Evolutionary conservation across 2,888 invertebrate species (phyloP).

Genomic region (Oxytorus armatus): DNA sequence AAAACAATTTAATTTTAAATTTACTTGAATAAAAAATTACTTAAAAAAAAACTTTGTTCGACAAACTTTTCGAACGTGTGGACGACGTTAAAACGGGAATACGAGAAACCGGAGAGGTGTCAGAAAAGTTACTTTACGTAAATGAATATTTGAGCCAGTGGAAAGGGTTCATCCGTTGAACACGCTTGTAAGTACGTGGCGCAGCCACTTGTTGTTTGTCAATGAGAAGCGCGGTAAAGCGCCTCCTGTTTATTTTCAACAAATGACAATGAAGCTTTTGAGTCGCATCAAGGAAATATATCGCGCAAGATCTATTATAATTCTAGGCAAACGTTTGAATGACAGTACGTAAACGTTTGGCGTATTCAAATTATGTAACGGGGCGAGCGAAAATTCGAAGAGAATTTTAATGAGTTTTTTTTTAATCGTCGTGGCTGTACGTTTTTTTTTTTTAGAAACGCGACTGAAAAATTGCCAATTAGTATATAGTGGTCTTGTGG

Average conservation of each 20-base stretch:
- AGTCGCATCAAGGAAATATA: neutral
- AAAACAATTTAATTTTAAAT: too few relatives aligned
- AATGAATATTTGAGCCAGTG: too few relatives aligned
- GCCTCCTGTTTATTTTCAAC: too few relatives aligned
- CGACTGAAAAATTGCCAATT: neutral
- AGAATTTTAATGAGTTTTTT: constrained; percentile 7
- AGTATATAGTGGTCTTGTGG: neutral
- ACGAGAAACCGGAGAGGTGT: neutral
- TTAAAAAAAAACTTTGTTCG: too few relatives aligned
- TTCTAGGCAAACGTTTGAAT: neutral
- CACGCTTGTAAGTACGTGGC: too few relatives aligned
- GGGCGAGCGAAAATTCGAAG: neutral
- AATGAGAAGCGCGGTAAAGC: too few relatives aligned
- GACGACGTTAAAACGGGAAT: neutral
- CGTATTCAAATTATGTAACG: neutral
- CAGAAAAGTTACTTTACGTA: neutral
- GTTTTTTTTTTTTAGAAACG: neutral
- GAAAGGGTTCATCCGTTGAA: too few relatives aligned
- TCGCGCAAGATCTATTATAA: neutral
- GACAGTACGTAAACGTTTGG: neutral
- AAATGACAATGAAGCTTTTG: too few relatives aligned
- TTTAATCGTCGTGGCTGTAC: neutral
- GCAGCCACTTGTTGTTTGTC: too few relatives aligned
- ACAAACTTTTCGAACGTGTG: too few relatives aligned
- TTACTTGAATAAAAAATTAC: too few relatives aligned